A percentile compares a stretch with the other conserved stretches of the same genome.
phyloP scores from a whole-genome alignment of 2,888 invertebrate genomes.

The Drosophila stalkeri region DNA sequence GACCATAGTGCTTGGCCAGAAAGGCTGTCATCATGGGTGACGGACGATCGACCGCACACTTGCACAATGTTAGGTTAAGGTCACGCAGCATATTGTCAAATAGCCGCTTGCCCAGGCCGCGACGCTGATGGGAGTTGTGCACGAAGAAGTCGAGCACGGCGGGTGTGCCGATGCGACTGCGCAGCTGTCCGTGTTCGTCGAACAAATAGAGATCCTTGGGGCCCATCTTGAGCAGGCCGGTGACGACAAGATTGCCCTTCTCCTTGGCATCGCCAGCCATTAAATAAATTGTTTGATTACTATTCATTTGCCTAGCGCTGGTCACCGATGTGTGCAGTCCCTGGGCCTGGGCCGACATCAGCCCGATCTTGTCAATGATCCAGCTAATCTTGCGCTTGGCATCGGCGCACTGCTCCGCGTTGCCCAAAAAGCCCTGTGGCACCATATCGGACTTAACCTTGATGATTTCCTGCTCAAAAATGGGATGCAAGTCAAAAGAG shows the following conservation, averaged over 20 bases:
- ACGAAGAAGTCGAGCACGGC: conserved; percentile 97
- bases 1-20: conserved; percentile 91
- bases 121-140: conserved; percentile 91
- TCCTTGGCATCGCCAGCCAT: conserved; percentile 82
- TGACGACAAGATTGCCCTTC: conserved; percentile 86
- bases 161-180: conserved; percentile 91
- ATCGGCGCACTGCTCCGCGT: not conserved
- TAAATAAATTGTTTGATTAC: conserved; percentile 72
- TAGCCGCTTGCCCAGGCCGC: conserved; percentile 92
- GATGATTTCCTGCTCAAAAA: conserved; percentile 40
- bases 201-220: conserved; percentile 93
- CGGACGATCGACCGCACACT: conserved; percentile 95
- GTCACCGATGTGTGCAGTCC: conserved; percentile 89
- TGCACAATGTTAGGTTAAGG: conserved; percentile 88
- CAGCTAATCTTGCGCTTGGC: conserved; percentile 74
- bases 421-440: not conserved
- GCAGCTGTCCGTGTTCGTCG: conserved; percentile 89
- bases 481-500: conserved; percentile 27
- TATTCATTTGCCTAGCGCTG: conserved; percentile 87
- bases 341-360: conserved; percentile 90
- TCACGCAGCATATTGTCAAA: conserved; percentile 94
- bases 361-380: conserved; percentile 89
- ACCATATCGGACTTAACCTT: conserved; percentile 22
- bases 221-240: conserved; percentile 95
- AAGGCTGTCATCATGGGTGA: conserved; percentile 94